These are phyloP conservation scores for Intellagama lesueurii DNA, from an alignment of 2,797 vertebrate genomes.

Conservation along the genomic window DNA sequence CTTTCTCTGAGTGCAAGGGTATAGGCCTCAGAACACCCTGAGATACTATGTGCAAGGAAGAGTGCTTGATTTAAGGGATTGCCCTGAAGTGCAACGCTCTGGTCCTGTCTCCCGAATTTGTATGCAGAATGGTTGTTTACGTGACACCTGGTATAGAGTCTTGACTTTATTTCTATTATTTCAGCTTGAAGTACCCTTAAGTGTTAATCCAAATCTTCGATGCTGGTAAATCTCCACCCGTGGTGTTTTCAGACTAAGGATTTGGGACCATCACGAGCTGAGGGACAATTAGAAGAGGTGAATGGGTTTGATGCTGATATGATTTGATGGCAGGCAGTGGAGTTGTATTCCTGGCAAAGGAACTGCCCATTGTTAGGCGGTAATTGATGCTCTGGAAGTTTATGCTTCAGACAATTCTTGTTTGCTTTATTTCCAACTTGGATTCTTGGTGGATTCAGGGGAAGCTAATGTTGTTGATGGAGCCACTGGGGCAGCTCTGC, in stretches of 20 bases:
- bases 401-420: slow-evolving; percentile 27
- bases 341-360: slow-evolving; percentile 41
- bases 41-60: no score
- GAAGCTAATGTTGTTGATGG: neutral
- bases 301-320: slow-evolving; percentile 22
- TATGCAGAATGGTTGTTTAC: neutral
- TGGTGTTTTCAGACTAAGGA: slow-evolving; percentile 16
- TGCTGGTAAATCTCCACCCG: neutral
- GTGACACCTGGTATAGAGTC: neutral
- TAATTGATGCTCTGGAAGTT: slow-evolving; percentile 33
- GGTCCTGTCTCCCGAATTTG: neutral
- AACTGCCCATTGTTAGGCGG: slow-evolving; percentile 41
- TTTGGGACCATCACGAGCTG: slow-evolving; percentile 14
- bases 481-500: neutral
- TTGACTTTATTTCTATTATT: slow-evolving; percentile 16
- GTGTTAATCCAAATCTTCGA: neutral
- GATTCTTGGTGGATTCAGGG: slow-evolving; percentile 17
- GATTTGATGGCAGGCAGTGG: slow-evolving; percentile 44
- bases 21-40: no score
- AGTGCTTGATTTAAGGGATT: no score
- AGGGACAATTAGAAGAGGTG: slow-evolving; percentile 35
- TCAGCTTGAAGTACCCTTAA: slow-evolving; percentile 18
- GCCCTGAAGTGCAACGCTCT: no score
- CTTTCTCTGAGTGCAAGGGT: no score
- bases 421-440: neutral